Evolutionary conservation across 2,888 invertebrate genomes (phyloP).

Genomic region (Philaethria dido): DNA sequence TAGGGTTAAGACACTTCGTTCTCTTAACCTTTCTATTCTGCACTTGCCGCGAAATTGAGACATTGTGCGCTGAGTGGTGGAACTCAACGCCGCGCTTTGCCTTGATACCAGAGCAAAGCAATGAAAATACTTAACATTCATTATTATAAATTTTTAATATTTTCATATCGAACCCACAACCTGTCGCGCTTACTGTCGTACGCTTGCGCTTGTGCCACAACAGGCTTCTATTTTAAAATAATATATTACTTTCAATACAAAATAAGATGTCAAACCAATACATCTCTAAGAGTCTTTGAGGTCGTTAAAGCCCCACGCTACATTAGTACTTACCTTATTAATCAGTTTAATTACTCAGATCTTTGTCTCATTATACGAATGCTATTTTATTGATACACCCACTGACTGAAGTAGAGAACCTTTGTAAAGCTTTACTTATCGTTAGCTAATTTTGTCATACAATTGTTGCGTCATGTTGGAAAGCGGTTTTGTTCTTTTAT

Average conservation of each 20-base stretch:
- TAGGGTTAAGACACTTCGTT: too few relatives aligned
- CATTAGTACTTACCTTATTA: conserved; percentile 49
- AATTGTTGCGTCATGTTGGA: conserved; percentile 26
- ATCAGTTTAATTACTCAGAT: conserved; percentile 63
- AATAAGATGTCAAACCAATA: conserved; percentile 6
- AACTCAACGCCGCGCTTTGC: too few relatives aligned
- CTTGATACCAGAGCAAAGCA: too few relatives aligned
- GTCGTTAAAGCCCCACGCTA: conserved; percentile 13
- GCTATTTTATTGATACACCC: conserved; percentile 49
- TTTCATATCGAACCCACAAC: too few relatives aligned
- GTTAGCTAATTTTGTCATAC: conserved; percentile 34
- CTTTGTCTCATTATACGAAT: conserved; percentile 55
- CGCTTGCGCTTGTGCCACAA: too few relatives aligned
- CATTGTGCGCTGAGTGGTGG: too few relatives aligned
- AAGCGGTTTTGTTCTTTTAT: conserved; percentile 22
- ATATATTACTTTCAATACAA: conserved; percentile 17
- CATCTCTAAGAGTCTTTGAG: conserved; percentile 7
- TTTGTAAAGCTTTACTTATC: conserved; percentile 35
- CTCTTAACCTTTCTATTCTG: too few relatives aligned
- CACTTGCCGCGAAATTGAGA: too few relatives aligned
- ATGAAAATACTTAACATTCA: too few relatives aligned
- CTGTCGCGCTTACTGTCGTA: too few relatives aligned
- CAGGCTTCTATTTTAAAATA: too few relatives aligned
- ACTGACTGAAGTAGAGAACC: conserved; percentile 48
- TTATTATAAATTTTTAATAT: too few relatives aligned